Conservation (phyloP, 2,113 vertebrate genomes). For the Alligator mississippiensis region DNA sequence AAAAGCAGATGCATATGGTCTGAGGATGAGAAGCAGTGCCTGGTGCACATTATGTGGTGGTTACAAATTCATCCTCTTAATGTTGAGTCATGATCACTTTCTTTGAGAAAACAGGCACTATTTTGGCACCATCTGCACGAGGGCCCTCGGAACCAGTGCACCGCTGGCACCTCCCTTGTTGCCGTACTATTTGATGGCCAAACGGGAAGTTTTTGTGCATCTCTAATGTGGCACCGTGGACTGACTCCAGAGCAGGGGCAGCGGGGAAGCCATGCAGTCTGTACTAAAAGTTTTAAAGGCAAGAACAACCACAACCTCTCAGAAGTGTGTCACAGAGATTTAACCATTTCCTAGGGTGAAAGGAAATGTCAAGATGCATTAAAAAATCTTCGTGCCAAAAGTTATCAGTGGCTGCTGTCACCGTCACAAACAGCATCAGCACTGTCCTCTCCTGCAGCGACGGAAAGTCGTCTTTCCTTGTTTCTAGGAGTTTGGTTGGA, state of each 20-base stretch:
- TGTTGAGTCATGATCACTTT: not conserved
- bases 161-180: too few species aligned
- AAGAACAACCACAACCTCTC: not conserved
- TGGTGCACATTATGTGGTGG: not conserved
- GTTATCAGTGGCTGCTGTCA: not conserved
- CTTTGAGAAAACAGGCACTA: too few species aligned
- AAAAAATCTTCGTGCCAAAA: not conserved
- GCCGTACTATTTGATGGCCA: too few species aligned
- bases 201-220: not conserved
- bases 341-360: not conserved
- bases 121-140: too few species aligned
- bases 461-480: not conserved
- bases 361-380: not conserved
- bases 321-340: not conserved
- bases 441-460: not conserved
- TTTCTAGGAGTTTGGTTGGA: not conserved
- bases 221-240: fast-evolving
- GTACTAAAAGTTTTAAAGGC: not conserved
- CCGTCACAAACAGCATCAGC: too few species aligned
- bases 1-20: not conserved
- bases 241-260: fast-evolving
- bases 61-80: not conserved
- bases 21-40: not conserved
- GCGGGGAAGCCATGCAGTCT: not conserved
- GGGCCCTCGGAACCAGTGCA: too few species aligned